Conservation (phyloP, 2,797 vertebrate genomes). For the Onychomys leucogaster region DNA sequence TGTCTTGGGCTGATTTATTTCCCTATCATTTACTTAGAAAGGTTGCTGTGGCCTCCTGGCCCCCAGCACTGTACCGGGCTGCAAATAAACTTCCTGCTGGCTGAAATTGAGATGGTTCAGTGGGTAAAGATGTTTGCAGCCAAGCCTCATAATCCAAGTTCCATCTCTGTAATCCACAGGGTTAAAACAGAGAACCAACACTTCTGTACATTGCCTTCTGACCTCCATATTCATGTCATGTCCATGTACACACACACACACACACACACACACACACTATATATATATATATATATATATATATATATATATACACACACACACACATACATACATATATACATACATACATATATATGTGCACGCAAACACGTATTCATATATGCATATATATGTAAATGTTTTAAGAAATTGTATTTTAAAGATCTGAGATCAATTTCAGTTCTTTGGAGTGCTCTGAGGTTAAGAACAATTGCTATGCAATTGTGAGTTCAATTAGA, state of each 20-base stretch:
- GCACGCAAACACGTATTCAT: not conserved
- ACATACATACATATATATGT: too few relatives aligned
- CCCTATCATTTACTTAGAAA: not conserved
- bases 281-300: too few relatives aligned
- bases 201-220: not conserved
- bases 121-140: not conserved
- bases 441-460: not conserved
- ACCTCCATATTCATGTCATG: not conserved
- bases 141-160: not conserved
- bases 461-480: not conserved
- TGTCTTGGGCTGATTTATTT: fast-evolving
- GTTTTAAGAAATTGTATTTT: not conserved
- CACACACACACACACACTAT: not conserved
- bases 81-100: not conserved
- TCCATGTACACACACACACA: not conserved
- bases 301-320: too few relatives aligned
- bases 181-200: not conserved
- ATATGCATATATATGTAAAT: too few relatives aligned
- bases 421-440: not conserved
- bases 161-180: not conserved
- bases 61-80: not conserved
- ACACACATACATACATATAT: not conserved
- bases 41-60: not conserved
- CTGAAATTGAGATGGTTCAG: not conserved
- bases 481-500: not conserved